Percentiles rank a stretch among this genome's conserved stretches.
Evolutionary conservation across 2,888 invertebrate genomes (phyloP).

Genomic region (Taenaris catops): DNA sequence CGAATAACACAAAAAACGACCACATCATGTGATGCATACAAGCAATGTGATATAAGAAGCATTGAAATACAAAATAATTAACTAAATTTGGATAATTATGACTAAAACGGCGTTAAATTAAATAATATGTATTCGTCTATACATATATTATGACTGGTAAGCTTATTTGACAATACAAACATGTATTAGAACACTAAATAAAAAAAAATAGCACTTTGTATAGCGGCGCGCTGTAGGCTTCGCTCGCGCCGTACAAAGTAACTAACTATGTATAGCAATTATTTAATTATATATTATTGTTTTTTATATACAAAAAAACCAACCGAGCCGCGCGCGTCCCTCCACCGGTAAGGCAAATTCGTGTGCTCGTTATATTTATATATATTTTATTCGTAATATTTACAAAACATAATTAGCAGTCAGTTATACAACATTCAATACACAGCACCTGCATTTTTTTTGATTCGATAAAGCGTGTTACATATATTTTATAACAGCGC

Average conservation of each 20-base stretch:
- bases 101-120: conserved; percentile 77
- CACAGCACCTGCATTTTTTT: conserved; percentile 54
- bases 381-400: conserved; percentile 50
- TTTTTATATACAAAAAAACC: conserved; percentile 71
- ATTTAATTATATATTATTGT: conserved; percentile 62
- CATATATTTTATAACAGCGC: conserved; percentile 46
- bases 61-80: conserved; percentile 58
- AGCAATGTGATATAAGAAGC: conserved; percentile 56
- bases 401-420: conserved; percentile 69
- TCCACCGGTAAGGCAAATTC: conserved; percentile 53
- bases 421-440: conserved; percentile 42
- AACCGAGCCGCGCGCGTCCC: conserved; percentile 57
- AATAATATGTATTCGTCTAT: conserved; percentile 69
- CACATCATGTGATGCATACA: conserved; percentile 67
- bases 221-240: conserved; percentile 36
- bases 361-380: conserved; percentile 58
- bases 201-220: conserved; percentile 64
- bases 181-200: conserved; percentile 70
- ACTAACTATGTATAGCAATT: conserved; percentile 64
- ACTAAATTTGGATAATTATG: conserved; percentile 80
- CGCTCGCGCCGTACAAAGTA: conserved; percentile 70
- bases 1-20: conserved; percentile 55
- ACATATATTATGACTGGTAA: conserved; percentile 74
- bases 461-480: conserved; percentile 60
- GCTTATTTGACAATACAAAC: conserved; percentile 72